These are phyloP conservation scores for Thryonomys swinderianus DNA, from an alignment of 2,113 vertebrate genomes.

Conservation along the genomic window DNA sequence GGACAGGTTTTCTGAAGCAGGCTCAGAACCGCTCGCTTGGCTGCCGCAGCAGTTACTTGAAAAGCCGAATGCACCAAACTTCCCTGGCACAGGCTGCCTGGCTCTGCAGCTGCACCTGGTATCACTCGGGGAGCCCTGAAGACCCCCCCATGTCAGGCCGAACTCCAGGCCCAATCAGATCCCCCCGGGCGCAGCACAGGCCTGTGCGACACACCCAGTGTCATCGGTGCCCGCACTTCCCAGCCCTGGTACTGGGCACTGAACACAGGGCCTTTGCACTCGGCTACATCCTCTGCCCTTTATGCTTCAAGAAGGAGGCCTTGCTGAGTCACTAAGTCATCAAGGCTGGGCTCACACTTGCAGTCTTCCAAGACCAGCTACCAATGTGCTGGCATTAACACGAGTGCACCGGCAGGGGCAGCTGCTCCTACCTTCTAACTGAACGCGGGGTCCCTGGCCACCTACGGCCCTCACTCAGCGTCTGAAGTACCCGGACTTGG, in stretches of 20 bases:
- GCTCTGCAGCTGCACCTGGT: rapidly evolving
- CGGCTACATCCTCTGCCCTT: background rate
- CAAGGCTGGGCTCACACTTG: background rate
- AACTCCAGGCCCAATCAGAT: background rate
- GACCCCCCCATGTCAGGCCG: background rate
- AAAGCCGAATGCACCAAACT: background rate
- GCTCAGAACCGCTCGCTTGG: background rate
- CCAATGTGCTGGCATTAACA: background rate
- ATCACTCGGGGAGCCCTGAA: background rate
- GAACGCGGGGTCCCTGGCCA: background rate
- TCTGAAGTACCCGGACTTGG: too few relatives aligned
- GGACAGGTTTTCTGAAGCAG: background rate
- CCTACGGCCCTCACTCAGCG: background rate
- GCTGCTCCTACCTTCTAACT: background rate
- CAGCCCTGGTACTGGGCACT: too few relatives aligned
- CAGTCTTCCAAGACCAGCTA: background rate
- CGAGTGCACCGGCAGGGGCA: background rate
- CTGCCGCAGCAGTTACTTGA: background rate
- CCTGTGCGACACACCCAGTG: background rate
- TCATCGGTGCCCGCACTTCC: background rate
- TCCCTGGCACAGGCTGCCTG: background rate
- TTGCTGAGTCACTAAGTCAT: background rate
- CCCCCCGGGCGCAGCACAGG: background rate
- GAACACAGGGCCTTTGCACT: background rate
- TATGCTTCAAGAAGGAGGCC: background rate